Evolutionary conservation across 2,888 invertebrate species (phyloP), one percentile per base, ranked within the genome.

Genomic region (Cheilosia vulpina): DNA sequence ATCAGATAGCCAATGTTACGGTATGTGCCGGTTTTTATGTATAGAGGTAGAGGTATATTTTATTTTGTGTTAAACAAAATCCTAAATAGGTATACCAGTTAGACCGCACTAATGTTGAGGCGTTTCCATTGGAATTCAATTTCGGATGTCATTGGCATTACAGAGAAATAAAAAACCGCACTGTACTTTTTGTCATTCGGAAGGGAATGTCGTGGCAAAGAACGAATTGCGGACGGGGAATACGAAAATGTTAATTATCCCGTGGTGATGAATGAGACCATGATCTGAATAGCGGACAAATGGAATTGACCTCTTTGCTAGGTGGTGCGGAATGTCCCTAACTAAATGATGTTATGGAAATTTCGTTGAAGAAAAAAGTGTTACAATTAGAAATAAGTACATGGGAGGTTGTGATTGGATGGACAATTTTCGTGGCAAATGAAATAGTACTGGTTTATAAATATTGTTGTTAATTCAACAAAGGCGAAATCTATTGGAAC

Each of bases 1-100:
- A 88, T 88, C 88, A 87, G 88, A 88, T 88, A 87, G 87, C 85
- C 88, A 84, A 82, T 87, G 84, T 88, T 85, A 87, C 88, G 89
- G 85, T 81, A 41, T 45, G 85, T 85, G 81, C 81, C 85, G 81
- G 69, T 85, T 77, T 81, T 81, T 71, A 43, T 72, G 9, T 17
- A 1, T 3, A 9, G 27, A 27, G 6, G 2, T 3, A 9, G 27
- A 27, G 6, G 27, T 27, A 27, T 3, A 0, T 3, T 38, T 3
- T 38, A 38, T 38, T 38, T 38, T 38, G 38, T 17, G 62, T 57
- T 57, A 75, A 81, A 63, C 66, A n/a, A 45, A 81, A 77, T 85
- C 66, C 75, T 72, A 71, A 75, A 80, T 62, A 55, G 60, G 58
- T 58, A 53, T 50, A 31, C 53, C 53, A 57, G 17, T n/a, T 15